Evolutionary conservation across 2,888 invertebrate genomes (phyloP).

Genomic region (Eristalis arbustorum): DNA sequence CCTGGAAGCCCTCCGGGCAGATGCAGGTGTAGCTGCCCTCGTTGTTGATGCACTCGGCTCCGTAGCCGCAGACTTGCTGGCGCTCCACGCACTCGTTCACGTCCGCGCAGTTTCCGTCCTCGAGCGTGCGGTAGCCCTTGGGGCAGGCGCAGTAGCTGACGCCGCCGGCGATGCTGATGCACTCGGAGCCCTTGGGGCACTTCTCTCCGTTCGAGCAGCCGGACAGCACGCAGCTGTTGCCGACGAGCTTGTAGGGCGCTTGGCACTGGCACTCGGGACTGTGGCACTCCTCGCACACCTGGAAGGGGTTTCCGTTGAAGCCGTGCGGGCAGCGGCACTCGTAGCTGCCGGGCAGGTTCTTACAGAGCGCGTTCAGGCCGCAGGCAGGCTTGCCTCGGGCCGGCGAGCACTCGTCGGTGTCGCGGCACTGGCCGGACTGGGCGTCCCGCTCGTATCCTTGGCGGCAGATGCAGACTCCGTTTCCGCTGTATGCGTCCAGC

Average conservation of each 20-base stretch:
- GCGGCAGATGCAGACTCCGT: slow-evolving; percentile 93
- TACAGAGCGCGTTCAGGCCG: slow-evolving; percentile 93
- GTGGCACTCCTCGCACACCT: slow-evolving; percentile 91
- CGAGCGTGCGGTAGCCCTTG: slow-evolving; percentile 88
- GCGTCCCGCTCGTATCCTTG: slow-evolving; percentile 91
- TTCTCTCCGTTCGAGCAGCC: slow-evolving; percentile 90
- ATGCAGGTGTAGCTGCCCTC: slow-evolving; percentile 89
- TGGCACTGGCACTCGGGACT: slow-evolving; percentile 92
- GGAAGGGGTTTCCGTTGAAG: slow-evolving; percentile 94
- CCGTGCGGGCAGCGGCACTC: slow-evolving; percentile 94
- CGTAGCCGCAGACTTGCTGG: slow-evolving; percentile 88
- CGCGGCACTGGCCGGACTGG: slow-evolving; percentile 88
- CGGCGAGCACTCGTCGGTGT: slow-evolving; percentile 92
- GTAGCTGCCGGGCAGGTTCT: slow-evolving; percentile 95
- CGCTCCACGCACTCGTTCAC: slow-evolving; percentile 91
- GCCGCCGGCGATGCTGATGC: slow-evolving; percentile 93
- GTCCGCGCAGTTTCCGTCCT: slow-evolving; percentile 90
- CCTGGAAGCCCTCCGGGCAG: slow-evolving; percentile 90
- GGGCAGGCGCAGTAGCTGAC: slow-evolving; percentile 97
- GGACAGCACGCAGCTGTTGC: slow-evolving; percentile 91
- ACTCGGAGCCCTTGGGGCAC: slow-evolving; percentile 93
- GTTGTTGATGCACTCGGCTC: slow-evolving; percentile 91
- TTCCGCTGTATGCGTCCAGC: slow-evolving; percentile 86
- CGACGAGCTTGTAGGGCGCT: slow-evolving; percentile 91
- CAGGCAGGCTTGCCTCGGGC: slow-evolving; percentile 89